Base-by-base conservation (phyloP, 1,140 invertebrate genomes). In the Antheraea pernyi region DNA sequence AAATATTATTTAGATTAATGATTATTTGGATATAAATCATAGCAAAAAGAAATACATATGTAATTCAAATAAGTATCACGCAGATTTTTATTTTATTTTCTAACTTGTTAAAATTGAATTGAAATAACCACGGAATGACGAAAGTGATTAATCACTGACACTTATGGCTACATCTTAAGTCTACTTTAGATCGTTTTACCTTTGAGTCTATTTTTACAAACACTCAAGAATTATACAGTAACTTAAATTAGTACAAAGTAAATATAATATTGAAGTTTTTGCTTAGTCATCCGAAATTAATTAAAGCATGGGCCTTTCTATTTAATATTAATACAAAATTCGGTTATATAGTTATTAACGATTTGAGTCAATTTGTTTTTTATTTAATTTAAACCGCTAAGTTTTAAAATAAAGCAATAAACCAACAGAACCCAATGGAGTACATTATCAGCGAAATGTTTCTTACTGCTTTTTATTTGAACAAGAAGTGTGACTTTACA, bases 91-190 rank as follows among this genome's bases (percentile, higher is more conserved):
- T 53, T 53, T 53, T 16, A 53, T n/a, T 9, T 53, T 53, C 13
- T 65, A 16, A 58, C 59, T 67, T 37, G 11, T 68, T 58, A 36
- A 58, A 67, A 37, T 53, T 53, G 46, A 53, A 13, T 16, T 53
- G 13, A 13, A 53, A 16, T 53, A 53, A 16, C 9, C 0, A 53
- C 16, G 13, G 46, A 6, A 10, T 42, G 11, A 10, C 11, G 11
- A 42, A 10, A 42, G 39, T 42, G 39, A 42, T 42, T 42, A 42
- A n/a, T 53, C 16, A 53, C 11, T 53, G 5, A 53, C 13, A 53
- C 16, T 53, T 53, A 53, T n/a, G 16, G 46, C 5, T n/a, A 53
- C 13, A 16, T 53, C 46, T 53, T 53, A 16, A n/a, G 22, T 53
- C 46, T 16, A 4, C 46, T 53, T 48, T 48, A 9, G 46, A 48